Base-by-base conservation (phyloP, 2,888 invertebrate genomes). In the Tipula helvola region DNA sequence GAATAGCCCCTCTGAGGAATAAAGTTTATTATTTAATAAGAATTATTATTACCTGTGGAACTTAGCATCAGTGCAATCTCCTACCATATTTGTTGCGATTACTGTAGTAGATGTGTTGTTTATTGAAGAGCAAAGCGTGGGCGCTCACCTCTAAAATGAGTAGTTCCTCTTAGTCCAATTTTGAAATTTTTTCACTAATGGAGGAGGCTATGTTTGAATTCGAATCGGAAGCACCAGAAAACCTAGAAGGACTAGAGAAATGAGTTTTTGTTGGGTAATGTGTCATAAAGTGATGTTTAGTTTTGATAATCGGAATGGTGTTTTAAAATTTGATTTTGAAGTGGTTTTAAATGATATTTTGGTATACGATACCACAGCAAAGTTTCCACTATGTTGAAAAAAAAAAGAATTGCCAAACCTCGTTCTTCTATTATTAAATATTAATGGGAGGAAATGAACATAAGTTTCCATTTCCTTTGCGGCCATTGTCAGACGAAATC, bases 281-380 rank as follows among this genome's bases (percentile, higher is more conserved):
- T 16, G 57, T 47, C 28, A 86, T 42, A 36, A 42, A n/a, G 47
- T 87, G 87, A 47, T 85, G 52, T 85, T 87, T 87, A 12, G 87
- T 85, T 41, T 44, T 8, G 36, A 57, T 85, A 87, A 39, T 57
- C 36, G 13, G 12, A 39, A 85, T 87, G 83, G 36, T 83, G 47
- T 41, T 47, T 39, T 85, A 10, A n/a, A 36, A 87, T 87, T 87
- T 87, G 0, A 1, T 12, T 86, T 87, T 87, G 86, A 88, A 87
- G 88, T 87, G 88, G 88, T 88, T 88, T 88, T 88, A 89, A 89
- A 89, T 89, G 89, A 89, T 88, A 28, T 83, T 83, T 83, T 10
- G 18, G 5, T 83, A 83, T 83, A 83, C 4, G 7, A 83, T 7
- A 83, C 83, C 83, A 83, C 12, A 83, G 18, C 18, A 83, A 83